These are phyloP conservation scores for Lutraria lutraria DNA, from an alignment of 2,888 invertebrate species.

Conservation along the genomic window DNA sequence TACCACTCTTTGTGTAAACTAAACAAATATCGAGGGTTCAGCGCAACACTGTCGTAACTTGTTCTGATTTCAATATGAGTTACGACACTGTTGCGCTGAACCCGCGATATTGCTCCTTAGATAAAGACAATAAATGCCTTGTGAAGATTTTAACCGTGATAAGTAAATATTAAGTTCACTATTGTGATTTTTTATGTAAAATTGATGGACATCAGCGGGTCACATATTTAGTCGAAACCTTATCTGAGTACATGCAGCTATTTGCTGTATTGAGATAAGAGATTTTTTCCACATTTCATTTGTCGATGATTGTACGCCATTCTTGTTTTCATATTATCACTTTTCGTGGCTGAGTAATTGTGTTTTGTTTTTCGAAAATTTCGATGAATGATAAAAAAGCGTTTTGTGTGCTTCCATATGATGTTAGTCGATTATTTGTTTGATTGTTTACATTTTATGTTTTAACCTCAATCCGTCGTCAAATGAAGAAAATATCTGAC, in stretches of 20 bases:
- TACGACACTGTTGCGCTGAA: no score
- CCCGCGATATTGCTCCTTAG: no score
- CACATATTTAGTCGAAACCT: constrained; percentile 5
- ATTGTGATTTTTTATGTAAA: constrained; percentile 10
- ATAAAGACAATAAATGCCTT: background rate
- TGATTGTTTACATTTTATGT: background rate
- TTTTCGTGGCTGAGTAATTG: background rate
- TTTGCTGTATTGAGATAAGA: background rate
- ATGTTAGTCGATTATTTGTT: background rate
- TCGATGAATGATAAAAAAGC: background rate
- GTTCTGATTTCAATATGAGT: no score
- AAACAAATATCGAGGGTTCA: no score
- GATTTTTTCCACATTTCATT: background rate
- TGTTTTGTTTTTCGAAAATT: constrained; percentile 1
- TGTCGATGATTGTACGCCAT: background rate
- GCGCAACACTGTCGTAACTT: no score
- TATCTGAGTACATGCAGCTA: background rate
- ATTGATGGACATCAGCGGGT: background rate
- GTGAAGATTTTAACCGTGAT: background rate
- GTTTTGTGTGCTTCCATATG: background rate
- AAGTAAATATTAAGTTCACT: background rate
- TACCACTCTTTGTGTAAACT: background rate
- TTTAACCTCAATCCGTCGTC: background rate
- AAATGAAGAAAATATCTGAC: constrained; percentile 7
- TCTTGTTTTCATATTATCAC: constrained; percentile 3